Base-by-base conservation (phyloP, 2,797 vertebrate species). In the Anomalospiza imberbis region DNA sequence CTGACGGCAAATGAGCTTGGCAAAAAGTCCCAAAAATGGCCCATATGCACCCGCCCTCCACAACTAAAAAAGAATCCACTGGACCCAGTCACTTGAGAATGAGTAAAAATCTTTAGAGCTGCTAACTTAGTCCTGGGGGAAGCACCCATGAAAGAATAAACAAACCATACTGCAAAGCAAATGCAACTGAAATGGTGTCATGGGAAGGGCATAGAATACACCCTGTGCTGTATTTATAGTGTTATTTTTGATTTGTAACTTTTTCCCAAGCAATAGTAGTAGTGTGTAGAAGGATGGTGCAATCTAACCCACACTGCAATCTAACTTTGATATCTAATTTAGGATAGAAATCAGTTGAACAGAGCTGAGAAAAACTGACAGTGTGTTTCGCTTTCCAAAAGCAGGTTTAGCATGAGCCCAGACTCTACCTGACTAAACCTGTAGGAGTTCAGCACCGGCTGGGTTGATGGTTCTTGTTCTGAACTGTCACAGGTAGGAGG, bases 351-450 rank as follows among this genome's bases (percentile, higher is more conserved):
- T 67, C 53, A 88, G 62, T 21, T 54, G 48, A 87, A 50, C 34
- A 51, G n/a, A 79, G 61, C 14, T 53, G 51, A 29, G 24, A 42
- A 92, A 94, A 91, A 63, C 9, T 51, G 44, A 20, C 58, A 60
- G 13, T 29, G 88, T 3, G 3, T 89, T 94, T 93, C 8, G 31
- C 45, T 88, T 86, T 86, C 36, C 66, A 81, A 68, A 85, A 67
- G 28, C 24, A 85, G 15, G 13, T n/a, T 70, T 87, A 91, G n/a
- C 10, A 17, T 3, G 3, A 91, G 34, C 19, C 26, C 28, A 14
- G 18, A n/a, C 45, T 66, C 32, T 65, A 72, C 40, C 53, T 74
- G 51, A 85, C 15, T 61, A 66, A 89, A 87, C 38, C 47, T 66
- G 28, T 25, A 75, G 66, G 36, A 74, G 44, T 75, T 89, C 58